A percentile compares a stretch with the other conserved stretches of the same genome.
Evolutionary conservation across 1,140 invertebrate species (phyloP).

Genomic region (Nasonia longicornis): DNA sequence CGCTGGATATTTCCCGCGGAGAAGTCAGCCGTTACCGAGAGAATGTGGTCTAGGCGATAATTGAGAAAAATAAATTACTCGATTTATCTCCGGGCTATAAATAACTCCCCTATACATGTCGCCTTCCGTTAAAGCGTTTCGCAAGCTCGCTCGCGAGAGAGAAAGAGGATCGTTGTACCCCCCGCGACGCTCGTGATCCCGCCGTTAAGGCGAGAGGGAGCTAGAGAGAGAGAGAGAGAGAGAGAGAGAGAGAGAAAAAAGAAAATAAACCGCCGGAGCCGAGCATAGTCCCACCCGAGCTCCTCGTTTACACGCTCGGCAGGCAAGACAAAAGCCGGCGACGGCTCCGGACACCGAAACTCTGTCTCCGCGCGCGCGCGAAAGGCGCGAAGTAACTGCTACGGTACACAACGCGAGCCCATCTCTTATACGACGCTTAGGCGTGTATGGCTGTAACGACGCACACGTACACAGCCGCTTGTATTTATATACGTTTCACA

Average conservation of each 20-base stretch:
- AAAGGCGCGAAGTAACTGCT: neutral
- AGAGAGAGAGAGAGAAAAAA: neutral
- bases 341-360: neutral
- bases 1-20: neutral
- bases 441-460: neutral
- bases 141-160: neutral
- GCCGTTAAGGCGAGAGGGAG: neutral
- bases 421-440: neutral
- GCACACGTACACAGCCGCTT: neutral
- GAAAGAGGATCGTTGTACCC: neutral
- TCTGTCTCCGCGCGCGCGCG: neutral
- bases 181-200: neutral
- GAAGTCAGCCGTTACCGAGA: too few species aligned
- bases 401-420: neutral
- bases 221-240: too few species aligned
- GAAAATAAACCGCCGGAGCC: neutral
- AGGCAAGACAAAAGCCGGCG: neutral
- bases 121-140: neutral
- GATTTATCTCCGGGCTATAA: neutral
- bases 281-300: neutral
- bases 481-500: conserved; percentile 10
- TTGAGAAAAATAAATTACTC: neutral
- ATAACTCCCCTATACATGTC: neutral
- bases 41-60: neutral
- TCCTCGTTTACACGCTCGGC: neutral